Evolutionary conservation across 2,888 invertebrate species (phyloP).

Genomic region (Sialis lutaria): DNA sequence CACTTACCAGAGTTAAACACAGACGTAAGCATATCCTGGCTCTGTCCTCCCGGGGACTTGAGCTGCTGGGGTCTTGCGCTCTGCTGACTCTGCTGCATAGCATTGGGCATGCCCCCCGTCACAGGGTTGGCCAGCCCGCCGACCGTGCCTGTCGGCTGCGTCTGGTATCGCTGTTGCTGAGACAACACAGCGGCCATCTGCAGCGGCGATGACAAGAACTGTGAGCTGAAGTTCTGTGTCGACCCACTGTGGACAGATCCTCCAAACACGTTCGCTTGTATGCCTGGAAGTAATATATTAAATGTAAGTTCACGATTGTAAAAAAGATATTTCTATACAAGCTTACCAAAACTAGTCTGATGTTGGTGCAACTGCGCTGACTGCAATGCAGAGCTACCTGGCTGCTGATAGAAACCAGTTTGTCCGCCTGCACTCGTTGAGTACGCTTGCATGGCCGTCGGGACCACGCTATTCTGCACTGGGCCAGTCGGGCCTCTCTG

Average conservation of each 20-base stretch:
- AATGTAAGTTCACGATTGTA: not conserved
- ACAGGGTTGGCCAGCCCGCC: slow-evolving; percentile 16
- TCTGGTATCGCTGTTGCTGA: slow-evolving; percentile 42
- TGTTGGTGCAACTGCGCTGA: slow-evolving; percentile 25
- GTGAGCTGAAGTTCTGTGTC: slow-evolving; percentile 31
- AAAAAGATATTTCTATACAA: too few species aligned
- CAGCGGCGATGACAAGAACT: slow-evolving; percentile 41
- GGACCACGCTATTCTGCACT: slow-evolving; percentile 28
- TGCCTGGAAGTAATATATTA: slow-evolving; percentile 21
- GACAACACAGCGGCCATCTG: slow-evolving; percentile 42
- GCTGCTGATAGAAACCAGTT: slow-evolving; percentile 30
- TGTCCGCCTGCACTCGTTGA: slow-evolving; percentile 31
- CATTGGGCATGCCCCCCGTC: slow-evolving; percentile 19
- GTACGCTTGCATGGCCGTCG: slow-evolving; percentile 27
- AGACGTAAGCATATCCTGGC: slow-evolving; percentile 32
- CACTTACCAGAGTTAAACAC: slow-evolving; percentile 35
- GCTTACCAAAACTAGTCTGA: slow-evolving; percentile 16
- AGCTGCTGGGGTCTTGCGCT: slow-evolving; percentile 29
- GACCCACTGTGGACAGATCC: slow-evolving; percentile 26
- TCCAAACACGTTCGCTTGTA: slow-evolving; percentile 31
- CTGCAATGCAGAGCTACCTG: slow-evolving; percentile 25
- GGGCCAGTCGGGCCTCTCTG: slow-evolving; percentile 35
- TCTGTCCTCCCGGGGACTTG: slow-evolving; percentile 33
- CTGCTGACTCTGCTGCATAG: slow-evolving; percentile 19
- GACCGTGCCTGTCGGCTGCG: slow-evolving; percentile 33